A percentile compares a stretch with the other conserved stretches of the same genome.
These are phyloP conservation scores for Todiramphus chloris DNA, from an alignment of 2,113 vertebrate genomes.

Conservation along the genomic window DNA sequence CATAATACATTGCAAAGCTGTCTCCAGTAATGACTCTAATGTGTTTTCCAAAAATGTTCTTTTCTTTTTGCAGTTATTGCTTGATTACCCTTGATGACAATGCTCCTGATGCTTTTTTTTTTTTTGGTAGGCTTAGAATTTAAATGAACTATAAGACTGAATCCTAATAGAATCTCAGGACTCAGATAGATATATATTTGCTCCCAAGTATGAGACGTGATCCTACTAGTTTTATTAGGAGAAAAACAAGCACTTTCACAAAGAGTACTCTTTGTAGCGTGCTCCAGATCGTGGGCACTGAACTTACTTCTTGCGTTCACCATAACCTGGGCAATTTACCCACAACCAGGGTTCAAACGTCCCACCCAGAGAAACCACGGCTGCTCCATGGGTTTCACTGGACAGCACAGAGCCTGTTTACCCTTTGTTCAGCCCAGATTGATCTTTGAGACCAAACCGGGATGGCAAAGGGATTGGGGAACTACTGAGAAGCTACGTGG, in stretches of 20 bases:
- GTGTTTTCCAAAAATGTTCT: neutral
- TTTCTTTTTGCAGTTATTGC: neutral
- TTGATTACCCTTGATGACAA: neutral
- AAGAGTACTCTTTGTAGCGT: neutral
- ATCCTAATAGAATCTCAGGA: constrained; percentile 8
- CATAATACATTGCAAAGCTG: neutral
- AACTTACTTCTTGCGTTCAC: neutral
- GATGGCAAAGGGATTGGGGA: neutral
- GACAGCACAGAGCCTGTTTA: neutral
- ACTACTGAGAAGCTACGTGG: neutral
- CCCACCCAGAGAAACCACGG: neutral
- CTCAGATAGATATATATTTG: neutral
- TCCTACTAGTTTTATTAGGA: neutral
- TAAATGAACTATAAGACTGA: neutral
- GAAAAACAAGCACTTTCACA: neutral
- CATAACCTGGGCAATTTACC: neutral
- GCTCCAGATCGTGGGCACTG: neutral
- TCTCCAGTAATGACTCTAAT: neutral
- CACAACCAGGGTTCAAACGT: neutral
- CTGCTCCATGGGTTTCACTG: neutral
- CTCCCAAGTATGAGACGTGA: neutral
- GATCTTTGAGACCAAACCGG: neutral
- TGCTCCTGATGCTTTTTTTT: neutral
- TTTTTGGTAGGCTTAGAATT: neutral
- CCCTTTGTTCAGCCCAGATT: neutral